Base-by-base conservation (phyloP, 2,113 vertebrate genomes). In the Irena cyanogastra region DNA sequence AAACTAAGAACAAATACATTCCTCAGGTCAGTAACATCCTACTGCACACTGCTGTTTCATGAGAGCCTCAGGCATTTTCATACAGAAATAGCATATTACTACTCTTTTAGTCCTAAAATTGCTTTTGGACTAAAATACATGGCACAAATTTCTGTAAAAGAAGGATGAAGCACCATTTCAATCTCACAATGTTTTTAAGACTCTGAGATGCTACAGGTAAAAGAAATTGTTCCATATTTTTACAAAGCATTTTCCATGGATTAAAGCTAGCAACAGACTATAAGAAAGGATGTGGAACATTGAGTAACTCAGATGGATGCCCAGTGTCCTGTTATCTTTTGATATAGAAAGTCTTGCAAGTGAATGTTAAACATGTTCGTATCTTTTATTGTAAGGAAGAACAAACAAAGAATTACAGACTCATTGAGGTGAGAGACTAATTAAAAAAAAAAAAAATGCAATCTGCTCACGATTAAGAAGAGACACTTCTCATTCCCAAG, bases 261-360 rank as follows among this genome's bases (percentile, higher is more conserved):
- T 50, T 70, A 83, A 52, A 92, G 12, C n/a, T 49, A 49, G 49
- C 26, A 60, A 61, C 3, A 61, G 28, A 33, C 41, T 49, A 24
- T 16, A 44, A 71, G 45, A 60, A 79, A 89, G 42, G 33, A 65
- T 10, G 11, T 6, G 26, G 44, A 86, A 76, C 35, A 77, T 4
- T 3, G 17, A 57, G 24, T 11, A 77, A 81, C 44, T 87, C 42
- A 4, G 31, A 44, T 2, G 6, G 4, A 44, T 0, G 0, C 23
- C 22, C 50, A 37, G 2, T 15, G 26, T 41, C 15, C 37, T 11
- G 27, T 52, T 71, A 47, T 4, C 59, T 83, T 87, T 30, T 42
- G 33, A 86, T 39, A 66, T 11, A 57, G 47, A 21, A 76, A 69
- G 10, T 22, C 54, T 70, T 78, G 24, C 18, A 47, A 66, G 22